These are phyloP conservation scores for Corythoichthys haematopterus DNA, from an alignment of 2,113 vertebrate species.

Conservation along the genomic window DNA sequence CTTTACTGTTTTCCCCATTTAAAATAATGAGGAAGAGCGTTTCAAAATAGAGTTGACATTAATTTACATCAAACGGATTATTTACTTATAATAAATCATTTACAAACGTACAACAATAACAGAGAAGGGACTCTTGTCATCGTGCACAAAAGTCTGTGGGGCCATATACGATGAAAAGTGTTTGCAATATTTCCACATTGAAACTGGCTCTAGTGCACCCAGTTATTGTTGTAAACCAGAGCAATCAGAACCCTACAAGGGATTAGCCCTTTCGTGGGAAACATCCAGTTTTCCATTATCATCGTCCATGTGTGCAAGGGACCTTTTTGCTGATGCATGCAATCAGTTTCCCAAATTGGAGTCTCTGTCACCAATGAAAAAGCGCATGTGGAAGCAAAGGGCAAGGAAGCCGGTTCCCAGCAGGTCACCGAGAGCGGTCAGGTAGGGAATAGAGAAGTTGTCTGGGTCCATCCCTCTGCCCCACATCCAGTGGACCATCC, in stretches of 20 bases:
- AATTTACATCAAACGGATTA: conserved; percentile 49
- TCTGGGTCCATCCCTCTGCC: conserved; percentile 91
- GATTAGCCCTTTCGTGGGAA: conserved; percentile 42
- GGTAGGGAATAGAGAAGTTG: conserved; percentile 98
- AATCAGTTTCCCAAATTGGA: conserved; percentile 83
- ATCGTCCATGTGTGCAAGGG: conserved; percentile 13
- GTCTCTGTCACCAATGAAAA: conserved; percentile 95
- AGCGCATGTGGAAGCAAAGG: conserved; percentile 94
- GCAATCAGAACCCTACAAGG: conserved; percentile 32
- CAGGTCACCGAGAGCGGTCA: conserved; percentile 94
- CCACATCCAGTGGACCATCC: conserved; percentile 99
- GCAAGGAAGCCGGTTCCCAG: conserved; percentile 95
- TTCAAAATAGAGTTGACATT: conserved; percentile 66
- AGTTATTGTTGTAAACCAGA: conserved; percentile 14
- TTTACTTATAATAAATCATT: conserved; percentile 49
- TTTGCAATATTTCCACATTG: conserved; percentile 12
- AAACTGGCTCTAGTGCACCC: conserved; percentile 17
- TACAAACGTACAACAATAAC: conserved; percentile 43
- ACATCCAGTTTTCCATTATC: not conserved
- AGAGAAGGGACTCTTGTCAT: conserved; percentile 34
- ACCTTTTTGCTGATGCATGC: not conserved
- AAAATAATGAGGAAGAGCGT: conserved; percentile 91
- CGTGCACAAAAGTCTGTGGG: conserved; percentile 38
- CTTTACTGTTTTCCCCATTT: conserved; percentile 82
- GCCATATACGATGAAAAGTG: not conserved